A percentile compares a stretch with the other conserved stretches of the same genome.
phyloP scores from a whole-genome alignment of 2,888 invertebrate genomes.

The Fragum whitleyi region DNA sequence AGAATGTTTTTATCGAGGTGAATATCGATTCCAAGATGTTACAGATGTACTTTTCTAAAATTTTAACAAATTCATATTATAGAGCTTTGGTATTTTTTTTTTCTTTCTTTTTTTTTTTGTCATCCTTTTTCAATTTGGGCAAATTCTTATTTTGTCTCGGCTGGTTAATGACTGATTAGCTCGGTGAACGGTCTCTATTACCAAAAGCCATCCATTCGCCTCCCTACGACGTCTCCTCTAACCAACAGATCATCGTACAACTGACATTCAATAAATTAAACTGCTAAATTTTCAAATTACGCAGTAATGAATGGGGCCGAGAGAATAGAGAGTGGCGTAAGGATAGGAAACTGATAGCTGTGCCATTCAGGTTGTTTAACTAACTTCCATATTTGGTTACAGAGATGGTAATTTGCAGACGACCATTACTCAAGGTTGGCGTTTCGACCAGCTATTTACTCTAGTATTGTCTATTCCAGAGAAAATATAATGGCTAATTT shows the following conservation, averaged over 20 bases:
- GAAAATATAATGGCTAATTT: no score
- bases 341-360: conserved; percentile 41
- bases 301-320: conserved; percentile 39
- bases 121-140: no score
- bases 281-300: conserved; percentile 58
- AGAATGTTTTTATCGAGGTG: no score
- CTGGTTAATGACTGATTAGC: conserved; percentile 35
- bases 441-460: neutral
- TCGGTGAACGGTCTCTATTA: conserved; percentile 1
- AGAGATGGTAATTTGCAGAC: conserved; percentile 23
- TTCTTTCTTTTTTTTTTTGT: no score
- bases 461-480: no score
- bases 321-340: conserved; percentile 30
- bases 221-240: conserved; percentile 19
- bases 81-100: no score
- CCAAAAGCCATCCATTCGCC: conserved; percentile 27
- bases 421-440: conserved; percentile 13
- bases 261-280: conserved; percentile 53
- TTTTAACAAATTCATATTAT: no score
- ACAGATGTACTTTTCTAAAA: no score
- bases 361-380: conserved; percentile 48
- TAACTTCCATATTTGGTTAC: conserved; percentile 37
- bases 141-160: no score
- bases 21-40: no score
- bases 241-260: conserved; percentile 16